A percentile compares a stretch with the other conserved stretches of the same genome.
Evolutionary conservation across 2,888 invertebrate species (phyloP).

Genomic region (Synanthedon formicaeformis): DNA sequence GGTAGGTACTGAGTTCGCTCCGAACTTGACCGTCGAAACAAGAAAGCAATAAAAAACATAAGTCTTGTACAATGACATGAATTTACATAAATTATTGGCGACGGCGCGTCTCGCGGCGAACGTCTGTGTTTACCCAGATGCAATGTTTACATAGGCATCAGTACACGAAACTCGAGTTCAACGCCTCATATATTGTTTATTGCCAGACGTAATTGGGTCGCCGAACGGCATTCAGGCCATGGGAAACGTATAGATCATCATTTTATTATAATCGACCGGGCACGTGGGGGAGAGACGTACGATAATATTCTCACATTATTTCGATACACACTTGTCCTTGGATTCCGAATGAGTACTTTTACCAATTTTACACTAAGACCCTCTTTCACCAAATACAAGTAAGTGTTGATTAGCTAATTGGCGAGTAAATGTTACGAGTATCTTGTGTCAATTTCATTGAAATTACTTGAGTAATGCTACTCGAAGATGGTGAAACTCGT

Average conservation of each 20-base stretch:
- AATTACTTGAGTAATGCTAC: no score
- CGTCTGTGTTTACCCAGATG: slow-evolving; percentile 43
- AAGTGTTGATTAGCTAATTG: no score
- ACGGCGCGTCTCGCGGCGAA: slow-evolving; percentile 40
- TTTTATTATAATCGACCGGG: slow-evolving; percentile 16
- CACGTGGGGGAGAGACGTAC: slow-evolving; percentile 11
- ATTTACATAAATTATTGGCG: slow-evolving; percentile 69
- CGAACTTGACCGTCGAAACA: slow-evolving; percentile 67
- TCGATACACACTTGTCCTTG: background rate
- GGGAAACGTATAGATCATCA: slow-evolving; percentile 31
- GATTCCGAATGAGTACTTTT: no score
- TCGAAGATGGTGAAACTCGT: no score
- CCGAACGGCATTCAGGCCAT: slow-evolving; percentile 42
- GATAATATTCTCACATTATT: background rate
- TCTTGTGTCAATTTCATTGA: no score
- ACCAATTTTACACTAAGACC: no score
- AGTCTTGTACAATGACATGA: slow-evolving; percentile 60
- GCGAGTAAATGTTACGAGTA: no score
- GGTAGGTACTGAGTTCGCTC: slow-evolving; percentile 1
- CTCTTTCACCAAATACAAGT: no score
- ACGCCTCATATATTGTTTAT: slow-evolving; percentile 64
- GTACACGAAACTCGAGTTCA: slow-evolving; percentile 49
- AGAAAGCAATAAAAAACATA: slow-evolving; percentile 59
- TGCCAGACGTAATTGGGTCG: slow-evolving; percentile 63
- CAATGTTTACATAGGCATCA: slow-evolving; percentile 56